Evolutionary conservation across 2,797 vertebrate genomes (phyloP).

Genomic region (Tauraco hartlaubi): DNA sequence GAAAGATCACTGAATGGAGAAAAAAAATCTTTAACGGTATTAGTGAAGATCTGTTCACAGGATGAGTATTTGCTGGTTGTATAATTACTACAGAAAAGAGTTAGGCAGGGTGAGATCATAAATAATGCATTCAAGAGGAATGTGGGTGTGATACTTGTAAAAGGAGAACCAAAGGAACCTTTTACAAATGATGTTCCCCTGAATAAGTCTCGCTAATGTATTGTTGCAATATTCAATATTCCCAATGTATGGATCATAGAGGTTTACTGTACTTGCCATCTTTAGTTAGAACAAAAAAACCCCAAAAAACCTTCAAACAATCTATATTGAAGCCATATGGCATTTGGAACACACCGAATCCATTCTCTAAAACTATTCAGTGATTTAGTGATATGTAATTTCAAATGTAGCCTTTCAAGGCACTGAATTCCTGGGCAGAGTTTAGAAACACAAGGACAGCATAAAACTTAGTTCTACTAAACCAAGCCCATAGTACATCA

Average conservation of each 20-base stretch:
- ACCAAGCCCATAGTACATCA: neutral
- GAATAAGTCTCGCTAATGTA: neutral
- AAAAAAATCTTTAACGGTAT: neutral
- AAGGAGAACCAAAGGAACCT: neutral
- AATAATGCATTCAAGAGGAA: neutral
- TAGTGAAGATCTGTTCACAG: neutral
- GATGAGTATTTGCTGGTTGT: neutral
- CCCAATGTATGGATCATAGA: neutral
- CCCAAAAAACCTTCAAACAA: neutral
- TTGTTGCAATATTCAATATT: neutral
- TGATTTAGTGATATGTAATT: neutral
- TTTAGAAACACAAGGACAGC: neutral
- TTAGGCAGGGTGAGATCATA: neutral
- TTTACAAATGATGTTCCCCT: neutral
- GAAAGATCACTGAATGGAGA: neutral
- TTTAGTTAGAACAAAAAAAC: neutral
- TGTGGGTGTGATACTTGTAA: neutral
- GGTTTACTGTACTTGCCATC: neutral
- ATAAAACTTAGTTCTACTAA: neutral
- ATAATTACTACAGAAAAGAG: neutral
- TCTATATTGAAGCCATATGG: neutral
- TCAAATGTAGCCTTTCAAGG: neutral
- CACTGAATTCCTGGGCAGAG: neutral
- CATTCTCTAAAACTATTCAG: neutral
- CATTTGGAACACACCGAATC: neutral